Conservation (phyloP, 1,140 invertebrate species). For the Triops cancriformis region DNA sequence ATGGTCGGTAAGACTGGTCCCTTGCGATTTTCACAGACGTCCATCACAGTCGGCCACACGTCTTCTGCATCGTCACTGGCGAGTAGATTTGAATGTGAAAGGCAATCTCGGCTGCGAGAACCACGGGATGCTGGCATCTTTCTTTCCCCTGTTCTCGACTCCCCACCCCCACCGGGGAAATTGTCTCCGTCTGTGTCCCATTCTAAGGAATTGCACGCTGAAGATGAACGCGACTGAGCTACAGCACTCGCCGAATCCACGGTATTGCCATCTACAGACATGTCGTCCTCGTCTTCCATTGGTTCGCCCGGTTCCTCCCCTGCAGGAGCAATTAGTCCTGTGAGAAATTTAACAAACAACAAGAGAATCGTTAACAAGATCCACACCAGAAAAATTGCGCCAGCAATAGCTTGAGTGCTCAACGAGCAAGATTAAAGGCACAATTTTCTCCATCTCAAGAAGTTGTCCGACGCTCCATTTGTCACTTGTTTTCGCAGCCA, state of each 20-base stretch:
- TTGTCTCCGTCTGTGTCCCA: conserved; percentile 21
- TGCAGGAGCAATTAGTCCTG: background rate
- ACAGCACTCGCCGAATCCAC: background rate
- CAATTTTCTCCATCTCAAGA: too few species aligned
- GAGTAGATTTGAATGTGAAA: background rate
- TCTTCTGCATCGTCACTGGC: background rate
- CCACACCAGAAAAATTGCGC: too few species aligned
- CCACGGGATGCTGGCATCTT: background rate
- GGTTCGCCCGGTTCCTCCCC: background rate
- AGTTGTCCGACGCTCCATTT: too few species aligned
- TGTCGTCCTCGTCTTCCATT: conserved; percentile 25
- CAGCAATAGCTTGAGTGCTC: too few species aligned
- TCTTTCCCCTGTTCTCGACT: background rate
- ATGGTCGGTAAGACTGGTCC: background rate
- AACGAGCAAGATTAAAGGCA: too few species aligned
- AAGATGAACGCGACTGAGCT: conserved; percentile 16
- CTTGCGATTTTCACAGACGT: background rate
- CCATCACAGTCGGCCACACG: conserved; percentile 2
- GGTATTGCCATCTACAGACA: conserved; percentile 11
- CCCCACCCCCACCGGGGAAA: conserved; percentile 1
- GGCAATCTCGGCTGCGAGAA: background rate
- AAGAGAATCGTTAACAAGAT: background rate
- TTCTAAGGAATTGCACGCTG: conserved; percentile 23
- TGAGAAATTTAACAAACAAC: background rate
- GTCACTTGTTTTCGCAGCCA: too few species aligned